Evolutionary conservation across 1,140 invertebrate genomes (phyloP), one percentile per base, ranked within the genome.

Genomic region (Macrocentrus cingulum): DNA sequence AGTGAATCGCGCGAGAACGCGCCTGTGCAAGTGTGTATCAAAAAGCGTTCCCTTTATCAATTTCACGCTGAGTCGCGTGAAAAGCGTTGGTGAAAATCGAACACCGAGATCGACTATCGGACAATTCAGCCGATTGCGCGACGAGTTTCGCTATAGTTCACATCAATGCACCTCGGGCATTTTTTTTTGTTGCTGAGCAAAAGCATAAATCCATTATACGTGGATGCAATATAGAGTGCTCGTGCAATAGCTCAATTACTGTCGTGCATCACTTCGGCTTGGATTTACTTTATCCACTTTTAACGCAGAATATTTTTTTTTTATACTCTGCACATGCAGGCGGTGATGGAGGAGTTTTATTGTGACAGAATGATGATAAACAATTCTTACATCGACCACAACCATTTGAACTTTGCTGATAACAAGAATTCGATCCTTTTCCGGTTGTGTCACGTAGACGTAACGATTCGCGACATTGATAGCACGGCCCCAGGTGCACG

Each of bases 381-480:
- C 7, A 37, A n/a, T 18, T 76, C 81, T 81, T 67, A 87, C 85
- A 67, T 89, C 87, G 11, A 89, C 86, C 16, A 89, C 86, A 16
- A 88, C 85, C 86, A 88, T 88, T 67, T 89, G 87, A 49, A 85
- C 81, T 63, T 86, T 86, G 56, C 86, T 88, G 59, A 89, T 88
- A 23, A 91, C 86, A 6, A 92, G 75, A 36, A 91, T 82, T 41
- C 88, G 76, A 74, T 90, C 87, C 60, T 87, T 82, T 16, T 82
- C 80, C 8, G 90, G 90, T 71, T 92, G 90, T 3, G 84, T 85
- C 11, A 87, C 87, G 66, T 91, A 92, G 3, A 92, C 84, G 68
- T 90, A 91, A 46, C 84, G 80, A 67, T 88, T 85, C 25, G 83
- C 85, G 2, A 91, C 87, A 62, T 88, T 88, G 42, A 91, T 85